Conservation (phyloP, 2,113 vertebrate genomes). For the Tilapia sparmanii region DNA sequence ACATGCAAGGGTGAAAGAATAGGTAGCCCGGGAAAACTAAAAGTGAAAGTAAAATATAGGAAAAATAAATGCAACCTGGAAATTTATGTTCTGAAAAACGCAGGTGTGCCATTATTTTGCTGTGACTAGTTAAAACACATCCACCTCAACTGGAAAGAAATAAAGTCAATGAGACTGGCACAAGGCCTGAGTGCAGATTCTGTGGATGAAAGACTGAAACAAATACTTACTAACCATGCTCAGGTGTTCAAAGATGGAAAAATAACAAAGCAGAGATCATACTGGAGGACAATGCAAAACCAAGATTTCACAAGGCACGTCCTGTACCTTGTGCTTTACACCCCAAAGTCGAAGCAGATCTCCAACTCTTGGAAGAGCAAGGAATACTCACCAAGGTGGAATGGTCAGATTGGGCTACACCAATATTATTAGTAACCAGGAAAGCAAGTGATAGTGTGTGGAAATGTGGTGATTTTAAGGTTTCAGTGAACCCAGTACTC, state of each 20-base stretch:
- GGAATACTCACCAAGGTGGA: neutral
- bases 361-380: neutral
- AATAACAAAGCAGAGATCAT: neutral
- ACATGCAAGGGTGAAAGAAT: too few relatives aligned
- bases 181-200: accelerated
- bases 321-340: neutral
- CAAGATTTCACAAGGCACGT: accelerated
- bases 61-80: too few relatives aligned
- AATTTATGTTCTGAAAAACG: too few relatives aligned
- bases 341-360: neutral
- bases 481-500: neutral
- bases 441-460: accelerated
- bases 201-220: too few relatives aligned
- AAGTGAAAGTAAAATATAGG: too few relatives aligned
- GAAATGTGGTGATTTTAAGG: neutral
- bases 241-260: too few relatives aligned
- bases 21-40: too few relatives aligned
- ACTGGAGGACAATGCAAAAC: neutral
- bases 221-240: too few relatives aligned
- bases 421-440: neutral
- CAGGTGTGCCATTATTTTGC: too few relatives aligned
- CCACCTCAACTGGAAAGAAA: too few relatives aligned
- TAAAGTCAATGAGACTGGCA: accelerated
- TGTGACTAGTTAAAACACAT: accelerated
- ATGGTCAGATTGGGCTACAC: neutral